Base-by-base conservation (phyloP, 1,140 invertebrate species). In the Choristoneura fumiferana region DNA sequence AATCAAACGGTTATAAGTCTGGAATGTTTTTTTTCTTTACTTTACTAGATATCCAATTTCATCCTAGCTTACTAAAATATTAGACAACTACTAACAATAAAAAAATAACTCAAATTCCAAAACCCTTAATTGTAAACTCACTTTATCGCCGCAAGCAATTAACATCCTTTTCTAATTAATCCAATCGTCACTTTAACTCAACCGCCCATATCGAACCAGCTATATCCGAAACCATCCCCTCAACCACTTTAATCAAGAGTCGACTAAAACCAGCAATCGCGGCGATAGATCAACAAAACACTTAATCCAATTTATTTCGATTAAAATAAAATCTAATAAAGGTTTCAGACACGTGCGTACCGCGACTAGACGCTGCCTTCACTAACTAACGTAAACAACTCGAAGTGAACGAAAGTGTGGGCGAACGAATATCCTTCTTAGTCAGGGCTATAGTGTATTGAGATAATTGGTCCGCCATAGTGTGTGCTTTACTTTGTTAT, bases 151-250 rank as follows among this genome's bases (percentile, higher is more conserved):
- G 18, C 18, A 49, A 49, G 43, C 43, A 49, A 49, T 49, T 22
- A 49, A 18, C 43, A 49, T 49, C 22, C 43, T 49, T 17, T 10
- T 37, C 22, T 17, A 4, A 45, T 49, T 22, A 49, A 49, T 33
- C 43, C 43, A 49, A 49, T 49, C 22, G 43, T 49, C 43, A 49
- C 43, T 49, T 22, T 22, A 49, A 49, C 18, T 49, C 10, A 29
- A 29, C 2, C 22, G 6, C 22, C 2, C 2, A 2, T 3, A 6
- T 29, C 22, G 6, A 29, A 29, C 22, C 22, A 29, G n/a, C n/a
- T n/a, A n/a, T n/a, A n/a, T n/a, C n/a, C n/a, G n/a, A n/a, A n/a
- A n/a, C n/a, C n/a, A n/a, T n/a, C n/a, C n/a, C n/a, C 22, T 3
- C 22, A 29, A 29, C 22, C 22, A 29, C 22, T 29, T 29, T 29